Evolutionary conservation across 2,888 invertebrate species (phyloP).

Genomic region (Dione juno): DNA sequence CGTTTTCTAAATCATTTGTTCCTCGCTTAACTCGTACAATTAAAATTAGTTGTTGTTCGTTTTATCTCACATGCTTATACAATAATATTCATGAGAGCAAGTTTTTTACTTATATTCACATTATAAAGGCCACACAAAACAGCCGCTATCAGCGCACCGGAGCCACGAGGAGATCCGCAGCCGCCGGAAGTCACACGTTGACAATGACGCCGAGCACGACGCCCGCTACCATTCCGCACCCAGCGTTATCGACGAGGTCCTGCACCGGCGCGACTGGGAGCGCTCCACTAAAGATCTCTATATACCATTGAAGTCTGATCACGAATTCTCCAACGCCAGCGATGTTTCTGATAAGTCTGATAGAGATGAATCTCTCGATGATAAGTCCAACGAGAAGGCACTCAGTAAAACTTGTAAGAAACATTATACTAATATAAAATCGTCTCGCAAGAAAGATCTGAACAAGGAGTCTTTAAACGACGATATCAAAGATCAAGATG

Average conservation of each 20-base stretch:
- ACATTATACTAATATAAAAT: slow-evolving; percentile 73
- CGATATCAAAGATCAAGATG: slow-evolving; percentile 70
- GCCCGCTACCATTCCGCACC: slow-evolving; percentile 75
- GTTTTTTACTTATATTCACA: background rate
- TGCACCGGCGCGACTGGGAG: slow-evolving; percentile 76
- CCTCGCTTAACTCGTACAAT: too few relatives aligned
- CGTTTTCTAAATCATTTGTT: too few relatives aligned
- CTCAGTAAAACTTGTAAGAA: slow-evolving; percentile 64
- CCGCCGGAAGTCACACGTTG: slow-evolving; percentile 61
- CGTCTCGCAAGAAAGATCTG: slow-evolving; percentile 57
- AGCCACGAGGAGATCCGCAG: slow-evolving; percentile 72
- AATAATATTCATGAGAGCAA: too few relatives aligned
- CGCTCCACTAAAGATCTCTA: slow-evolving; percentile 68
- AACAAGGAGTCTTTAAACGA: slow-evolving; percentile 55
- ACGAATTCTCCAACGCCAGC: slow-evolving; percentile 52
- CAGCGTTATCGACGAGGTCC: slow-evolving; percentile 73
- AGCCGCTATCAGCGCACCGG: slow-evolving; percentile 64
- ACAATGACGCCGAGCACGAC: slow-evolving; percentile 50
- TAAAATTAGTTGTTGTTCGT: too few relatives aligned
- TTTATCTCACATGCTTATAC: too few relatives aligned
- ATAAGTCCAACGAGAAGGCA: slow-evolving; percentile 52
- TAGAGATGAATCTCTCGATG: slow-evolving; percentile 30
- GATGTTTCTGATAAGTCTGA: slow-evolving; percentile 48
- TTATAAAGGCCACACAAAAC: slow-evolving; percentile 61
- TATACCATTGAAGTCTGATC: slow-evolving; percentile 57